These are phyloP conservation scores for Emydocephalus ijimae DNA, from an alignment of 2,113 vertebrate species.

Conservation along the genomic window DNA sequence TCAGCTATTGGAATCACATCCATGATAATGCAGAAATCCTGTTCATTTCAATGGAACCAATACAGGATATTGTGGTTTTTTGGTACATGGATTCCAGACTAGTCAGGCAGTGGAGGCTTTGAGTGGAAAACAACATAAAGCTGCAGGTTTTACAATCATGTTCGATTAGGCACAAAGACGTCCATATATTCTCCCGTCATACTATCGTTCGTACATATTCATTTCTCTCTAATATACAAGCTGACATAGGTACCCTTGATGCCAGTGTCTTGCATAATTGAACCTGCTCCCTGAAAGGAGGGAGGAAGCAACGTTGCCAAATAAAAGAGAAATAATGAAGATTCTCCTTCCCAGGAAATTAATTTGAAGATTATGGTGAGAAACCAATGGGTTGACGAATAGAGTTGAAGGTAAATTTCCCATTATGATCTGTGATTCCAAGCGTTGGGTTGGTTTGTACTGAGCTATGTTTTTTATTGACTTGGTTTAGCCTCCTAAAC, in stretches of 20 bases:
- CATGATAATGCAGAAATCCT: neutral
- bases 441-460: neutral
- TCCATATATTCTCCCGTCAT: neutral
- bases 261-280: neutral
- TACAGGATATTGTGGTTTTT: neutral
- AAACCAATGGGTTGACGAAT: neutral
- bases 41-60: neutral
- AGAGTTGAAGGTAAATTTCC: neutral
- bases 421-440: neutral
- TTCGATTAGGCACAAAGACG: neutral
- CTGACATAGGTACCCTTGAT: neutral
- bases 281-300: neutral
- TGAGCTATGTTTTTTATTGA: neutral
- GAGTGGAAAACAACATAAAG: neutral
- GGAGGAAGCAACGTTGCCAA: neutral
- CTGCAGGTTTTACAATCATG: neutral
- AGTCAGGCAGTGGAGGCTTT: neutral
- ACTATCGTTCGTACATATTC: neutral
- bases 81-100: neutral
- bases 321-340: neutral
- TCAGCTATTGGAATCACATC: neutral
- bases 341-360: neutral
- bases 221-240: neutral
- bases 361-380: neutral
- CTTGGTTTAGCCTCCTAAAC: neutral